phyloP scores from a whole-genome alignment of 2,797 vertebrate genomes.

The Danionella dracula region DNA sequence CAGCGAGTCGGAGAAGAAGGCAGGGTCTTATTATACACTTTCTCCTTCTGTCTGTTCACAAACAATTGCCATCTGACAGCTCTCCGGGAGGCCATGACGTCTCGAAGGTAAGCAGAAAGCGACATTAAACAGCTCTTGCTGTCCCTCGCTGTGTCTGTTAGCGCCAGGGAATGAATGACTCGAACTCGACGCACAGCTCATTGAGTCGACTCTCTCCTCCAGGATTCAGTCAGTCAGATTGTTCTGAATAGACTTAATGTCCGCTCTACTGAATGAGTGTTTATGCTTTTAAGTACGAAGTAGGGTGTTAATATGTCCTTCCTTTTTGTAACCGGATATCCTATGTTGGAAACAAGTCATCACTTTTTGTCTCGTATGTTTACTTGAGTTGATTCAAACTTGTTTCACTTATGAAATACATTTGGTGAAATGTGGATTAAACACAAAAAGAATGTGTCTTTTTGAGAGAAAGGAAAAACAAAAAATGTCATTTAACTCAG shows the following conservation, averaged over 20 bases:
- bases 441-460: too few relatives aligned
- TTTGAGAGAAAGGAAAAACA: too few relatives aligned
- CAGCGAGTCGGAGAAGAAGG: constrained; percentile 30
- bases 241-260: constrained; percentile 2
- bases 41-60: constrained; percentile 46
- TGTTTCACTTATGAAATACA: too few relatives aligned
- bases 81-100: constrained; percentile 72
- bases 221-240: too few relatives aligned
- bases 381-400: too few relatives aligned
- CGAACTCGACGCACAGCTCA: not conserved
- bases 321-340: not conserved
- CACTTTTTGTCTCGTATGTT: not conserved
- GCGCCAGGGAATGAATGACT: constrained; percentile 1
- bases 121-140: constrained; percentile 2
- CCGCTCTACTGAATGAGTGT: not conserved
- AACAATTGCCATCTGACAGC: constrained; percentile 57
- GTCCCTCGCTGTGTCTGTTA: not conserved
- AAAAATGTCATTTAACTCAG: too few relatives aligned
- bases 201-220: not conserved
- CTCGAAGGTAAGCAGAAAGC: constrained; percentile 72
- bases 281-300: too few relatives aligned
- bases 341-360: too few relatives aligned
- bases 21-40: constrained; percentile 23
- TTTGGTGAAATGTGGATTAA: too few relatives aligned
- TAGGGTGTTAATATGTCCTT: not conserved